A percentile compares a stretch with the other conserved stretches of the same genome.
Evolutionary conservation across 1,140 invertebrate genomes (phyloP).

Genomic region (Oncopodura yosiiana): DNA sequence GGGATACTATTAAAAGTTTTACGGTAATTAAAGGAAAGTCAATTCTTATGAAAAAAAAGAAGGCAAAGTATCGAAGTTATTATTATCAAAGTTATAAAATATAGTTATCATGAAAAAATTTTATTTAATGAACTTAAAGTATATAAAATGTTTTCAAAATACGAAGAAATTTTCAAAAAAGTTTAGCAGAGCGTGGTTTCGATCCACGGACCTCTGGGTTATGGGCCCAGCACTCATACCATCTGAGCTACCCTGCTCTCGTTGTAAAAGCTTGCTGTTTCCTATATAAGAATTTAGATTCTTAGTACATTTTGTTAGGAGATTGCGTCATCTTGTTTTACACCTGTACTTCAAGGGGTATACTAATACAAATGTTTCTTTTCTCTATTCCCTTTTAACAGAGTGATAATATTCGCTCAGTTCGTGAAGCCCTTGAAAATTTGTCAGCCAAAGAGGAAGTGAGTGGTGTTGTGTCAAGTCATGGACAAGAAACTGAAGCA

Average conservation of each 20-base stretch:
- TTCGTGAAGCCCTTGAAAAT: constrained; percentile 74
- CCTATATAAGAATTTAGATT: neutral
- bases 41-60: too few relatives aligned
- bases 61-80: too few relatives aligned
- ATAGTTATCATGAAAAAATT: too few relatives aligned
- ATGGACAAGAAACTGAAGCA: constrained; percentile 68
- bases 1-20: too few relatives aligned
- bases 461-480: constrained; percentile 73
- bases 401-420: constrained; percentile 55
- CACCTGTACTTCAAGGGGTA: too few relatives aligned
- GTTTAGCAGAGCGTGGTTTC: constrained; percentile 85
- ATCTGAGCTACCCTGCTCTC: constrained; percentile 77
- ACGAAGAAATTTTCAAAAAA: too few relatives aligned
- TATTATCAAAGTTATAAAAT: too few relatives aligned
- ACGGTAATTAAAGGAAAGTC: too few relatives aligned
- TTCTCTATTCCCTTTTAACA: constrained; percentile 43
- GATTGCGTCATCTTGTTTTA: too few relatives aligned
- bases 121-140: too few relatives aligned
- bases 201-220: constrained; percentile 93
- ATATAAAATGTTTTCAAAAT: too few relatives aligned
- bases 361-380: too few relatives aligned
- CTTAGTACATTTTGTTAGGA: neutral
- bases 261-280: constrained; percentile 1
- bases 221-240: constrained; percentile 84
- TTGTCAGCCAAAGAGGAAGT: constrained; percentile 69